phyloP scores from a whole-genome alignment of 1,140 invertebrate species.

The Bombus vancouverensis region DNA sequence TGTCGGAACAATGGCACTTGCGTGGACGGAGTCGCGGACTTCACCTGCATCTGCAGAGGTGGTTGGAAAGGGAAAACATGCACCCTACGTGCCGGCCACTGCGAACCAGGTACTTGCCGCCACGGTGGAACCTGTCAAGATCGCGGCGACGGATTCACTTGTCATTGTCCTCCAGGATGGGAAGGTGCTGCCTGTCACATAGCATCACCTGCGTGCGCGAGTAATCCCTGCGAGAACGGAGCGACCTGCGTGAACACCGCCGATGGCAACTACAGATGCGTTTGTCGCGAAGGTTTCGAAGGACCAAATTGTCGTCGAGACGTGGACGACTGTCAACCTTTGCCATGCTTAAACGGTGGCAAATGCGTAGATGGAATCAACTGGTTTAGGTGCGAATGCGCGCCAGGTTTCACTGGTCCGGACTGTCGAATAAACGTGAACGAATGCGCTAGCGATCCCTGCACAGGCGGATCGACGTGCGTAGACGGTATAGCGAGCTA shows the following conservation, averaged over 20 bases:
- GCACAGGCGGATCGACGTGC: slow-evolving; percentile 92
- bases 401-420: slow-evolving; percentile 88
- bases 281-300: slow-evolving; percentile 87
- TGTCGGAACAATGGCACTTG: slow-evolving; percentile 91
- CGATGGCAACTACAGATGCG: slow-evolving; percentile 87
- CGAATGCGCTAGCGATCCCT: slow-evolving; percentile 91
- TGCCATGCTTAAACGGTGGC: slow-evolving; percentile 90
- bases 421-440: slow-evolving; percentile 90
- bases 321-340: slow-evolving; percentile 85
- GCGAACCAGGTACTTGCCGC: slow-evolving; percentile 85
- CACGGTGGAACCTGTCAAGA: slow-evolving; percentile 88
- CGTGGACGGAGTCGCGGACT: slow-evolving; percentile 88
- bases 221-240: slow-evolving; percentile 88
- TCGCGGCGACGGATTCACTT: slow-evolving; percentile 85
- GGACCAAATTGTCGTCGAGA: slow-evolving; percentile 86
- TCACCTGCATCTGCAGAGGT: slow-evolving; percentile 88
- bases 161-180: slow-evolving; percentile 86
- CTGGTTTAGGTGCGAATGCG: slow-evolving; percentile 90
- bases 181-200: slow-evolving; percentile 87
- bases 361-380: slow-evolving; percentile 91
- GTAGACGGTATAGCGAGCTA: slow-evolving; percentile 89
- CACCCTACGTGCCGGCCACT: slow-evolving; percentile 85
- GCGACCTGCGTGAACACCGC: slow-evolving; percentile 89
- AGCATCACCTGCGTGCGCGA: slow-evolving; percentile 88
- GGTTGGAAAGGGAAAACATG: slow-evolving; percentile 93